phyloP scores from a whole-genome alignment of 1,140 invertebrate species.

The Philaenus spumarius region DNA sequence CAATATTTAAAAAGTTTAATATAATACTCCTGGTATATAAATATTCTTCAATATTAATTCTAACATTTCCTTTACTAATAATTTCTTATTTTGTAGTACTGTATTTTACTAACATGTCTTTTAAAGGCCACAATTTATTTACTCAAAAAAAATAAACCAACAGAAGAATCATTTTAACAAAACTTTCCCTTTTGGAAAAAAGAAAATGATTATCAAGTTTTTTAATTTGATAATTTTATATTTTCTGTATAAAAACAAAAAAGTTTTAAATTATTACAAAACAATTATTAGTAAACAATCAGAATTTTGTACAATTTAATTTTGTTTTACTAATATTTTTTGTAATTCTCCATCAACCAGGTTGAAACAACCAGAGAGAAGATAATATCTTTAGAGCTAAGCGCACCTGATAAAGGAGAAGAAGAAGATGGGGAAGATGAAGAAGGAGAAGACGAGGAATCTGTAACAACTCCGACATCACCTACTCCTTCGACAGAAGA shows the following conservation, averaged over 20 bases:
- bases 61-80: no score
- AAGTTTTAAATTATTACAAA: background rate
- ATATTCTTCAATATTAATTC: no score
- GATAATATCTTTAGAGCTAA: constrained; percentile 78
- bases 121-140: no score
- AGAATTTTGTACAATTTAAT: background rate
- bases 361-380: constrained; percentile 82
- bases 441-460: constrained; percentile 18
- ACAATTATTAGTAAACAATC: no score
- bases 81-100: no score
- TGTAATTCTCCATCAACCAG: constrained; percentile 43
- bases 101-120: no score
- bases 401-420: constrained; percentile 47
- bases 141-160: no score
- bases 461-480: constrained; percentile 1
- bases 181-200: background rate
- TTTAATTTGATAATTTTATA: background rate
- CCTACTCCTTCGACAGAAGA: background rate
- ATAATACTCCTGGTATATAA: no score
- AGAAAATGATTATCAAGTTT: background rate
- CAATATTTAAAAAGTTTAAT: no score
- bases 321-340: background rate
- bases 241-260: background rate
- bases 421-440: constrained; percentile 23
- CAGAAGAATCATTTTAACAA: background rate